Evolutionary conservation across 2,888 invertebrate species (phyloP).

Genomic region (Melanargia galathea): DNA sequence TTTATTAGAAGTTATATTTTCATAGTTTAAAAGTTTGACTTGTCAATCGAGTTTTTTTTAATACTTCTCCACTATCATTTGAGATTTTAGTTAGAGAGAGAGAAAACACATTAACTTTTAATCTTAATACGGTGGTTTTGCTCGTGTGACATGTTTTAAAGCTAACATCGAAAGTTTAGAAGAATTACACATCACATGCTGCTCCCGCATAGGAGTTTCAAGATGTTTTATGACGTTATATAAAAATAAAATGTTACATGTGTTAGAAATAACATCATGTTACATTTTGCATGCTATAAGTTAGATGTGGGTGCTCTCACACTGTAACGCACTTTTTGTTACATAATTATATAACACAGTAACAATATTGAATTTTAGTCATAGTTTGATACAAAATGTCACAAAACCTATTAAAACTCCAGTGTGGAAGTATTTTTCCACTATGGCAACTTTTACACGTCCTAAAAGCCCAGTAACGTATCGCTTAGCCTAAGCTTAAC

Average conservation of each 20-base stretch:
- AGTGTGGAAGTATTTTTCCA: slow-evolving; percentile 48
- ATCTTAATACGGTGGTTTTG: slow-evolving; percentile 76
- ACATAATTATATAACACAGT: not conserved
- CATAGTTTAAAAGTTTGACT: slow-evolving; percentile 19
- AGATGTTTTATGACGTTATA: not conserved
- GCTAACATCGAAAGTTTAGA: slow-evolving; percentile 59
- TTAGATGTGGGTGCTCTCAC: not conserved
- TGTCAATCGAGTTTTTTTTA: slow-evolving; percentile 43
- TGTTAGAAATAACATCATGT: not conserved
- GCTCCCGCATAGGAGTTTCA: not conserved
- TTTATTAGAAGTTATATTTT: not conserved
- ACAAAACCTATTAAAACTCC: not conserved
- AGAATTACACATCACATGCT: slow-evolving; percentile 46
- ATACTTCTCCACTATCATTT: slow-evolving; percentile 60
- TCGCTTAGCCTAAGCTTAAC: slow-evolving; percentile 68
- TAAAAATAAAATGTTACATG: not conserved
- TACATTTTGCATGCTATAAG: not conserved
- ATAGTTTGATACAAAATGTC: not conserved
- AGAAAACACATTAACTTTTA: slow-evolving; percentile 50
- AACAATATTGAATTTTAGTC: too few relatives aligned
- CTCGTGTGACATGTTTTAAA: slow-evolving; percentile 77
- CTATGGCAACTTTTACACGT: slow-evolving; percentile 73
- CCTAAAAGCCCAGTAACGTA: slow-evolving; percentile 47
- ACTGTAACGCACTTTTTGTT: not conserved
- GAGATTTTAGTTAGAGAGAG: slow-evolving; percentile 53